Evolutionary conservation across 2,888 invertebrate genomes (phyloP), one percentile per base, ranked within the genome.

Genomic region (Anticlea derivata): DNA sequence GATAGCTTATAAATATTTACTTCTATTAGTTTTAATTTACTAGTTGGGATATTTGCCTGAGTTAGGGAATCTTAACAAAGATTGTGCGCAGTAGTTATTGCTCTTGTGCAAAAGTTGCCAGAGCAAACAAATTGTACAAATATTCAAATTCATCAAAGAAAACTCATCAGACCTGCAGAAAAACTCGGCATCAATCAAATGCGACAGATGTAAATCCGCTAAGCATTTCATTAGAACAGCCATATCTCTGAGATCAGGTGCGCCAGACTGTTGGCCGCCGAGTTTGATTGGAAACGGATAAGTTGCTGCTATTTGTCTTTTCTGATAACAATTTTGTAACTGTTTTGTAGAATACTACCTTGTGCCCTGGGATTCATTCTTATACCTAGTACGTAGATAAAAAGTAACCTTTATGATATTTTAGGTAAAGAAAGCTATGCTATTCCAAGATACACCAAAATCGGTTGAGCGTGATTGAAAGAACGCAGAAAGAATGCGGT

Each of bases 151-250:
- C 41, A 55, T 61, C 50, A 51, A 57, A 52, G 53, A 54, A 62
- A 65, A 58, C 61, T 63, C 55, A 62, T 64, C 55, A 61, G 45
- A 60, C 47, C 39, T 50, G 46, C 48, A 51, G 50, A 61, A 61
- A 54, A 58, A 60, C 54, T 58, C 50, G 59, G 50, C 74, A 81
- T 81, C 73, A 72, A 75, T 82, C 82, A 80, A 65, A 52, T 54
- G 65, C 54, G 80, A 77, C 79, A 78, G 74, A 75, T 66, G 70
- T 63, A 71, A 76, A 74, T 72, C 74, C 71, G 50, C 61, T 77
- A 75, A 80, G 73, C 72, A 66, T 77, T 78, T 82, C 80, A 81
- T 82, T 81, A 80, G 74, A 53, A 67, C 34, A 55, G 70, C 68
- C 77, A 79, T 80, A 79, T 79, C 77, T 78, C 31, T 41, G 38